Evolutionary conservation across 2,113 vertebrate genomes (phyloP).

Genomic region (Anhinga rufa): DNA sequence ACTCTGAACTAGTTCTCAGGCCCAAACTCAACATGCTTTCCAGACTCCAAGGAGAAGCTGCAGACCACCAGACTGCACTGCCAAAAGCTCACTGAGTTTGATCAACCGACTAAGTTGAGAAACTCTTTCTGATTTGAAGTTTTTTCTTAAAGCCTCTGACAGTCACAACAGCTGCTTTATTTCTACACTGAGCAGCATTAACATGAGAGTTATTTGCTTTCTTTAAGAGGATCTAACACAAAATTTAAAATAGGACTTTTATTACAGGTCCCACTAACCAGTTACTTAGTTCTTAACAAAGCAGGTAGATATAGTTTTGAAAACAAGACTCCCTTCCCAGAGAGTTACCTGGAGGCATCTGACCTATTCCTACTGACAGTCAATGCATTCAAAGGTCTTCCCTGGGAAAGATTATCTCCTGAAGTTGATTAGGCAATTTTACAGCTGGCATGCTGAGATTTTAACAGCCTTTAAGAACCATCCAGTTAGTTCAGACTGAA

Average conservation of each 20-base stretch:
- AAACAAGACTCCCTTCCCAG: not conserved
- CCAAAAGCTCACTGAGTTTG: not conserved
- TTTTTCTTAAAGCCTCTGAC: not conserved
- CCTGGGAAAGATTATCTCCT: not conserved
- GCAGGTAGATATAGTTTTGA: not conserved
- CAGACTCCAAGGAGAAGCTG: not conserved
- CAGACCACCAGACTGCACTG: not conserved
- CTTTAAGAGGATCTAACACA: not conserved
- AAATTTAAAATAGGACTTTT: not conserved
- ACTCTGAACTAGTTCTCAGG: not conserved
- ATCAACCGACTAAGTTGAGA: not conserved
- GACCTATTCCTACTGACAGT: not conserved
- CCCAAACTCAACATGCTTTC: not conserved
- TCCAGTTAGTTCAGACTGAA: not conserved
- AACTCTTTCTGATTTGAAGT: not conserved
- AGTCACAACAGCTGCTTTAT: slow-evolving; percentile 13
- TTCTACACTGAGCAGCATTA: not conserved
- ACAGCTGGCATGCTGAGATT: not conserved
- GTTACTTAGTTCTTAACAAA: not conserved
- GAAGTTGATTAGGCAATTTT: not conserved
- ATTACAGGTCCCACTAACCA: not conserved
- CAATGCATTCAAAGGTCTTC: not conserved
- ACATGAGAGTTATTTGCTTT: not conserved
- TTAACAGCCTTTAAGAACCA: not conserved
- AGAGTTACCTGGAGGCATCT: slow-evolving; percentile 1